Conservation (phyloP, 2,113 vertebrate species). For the Narcine bancroftii region DNA sequence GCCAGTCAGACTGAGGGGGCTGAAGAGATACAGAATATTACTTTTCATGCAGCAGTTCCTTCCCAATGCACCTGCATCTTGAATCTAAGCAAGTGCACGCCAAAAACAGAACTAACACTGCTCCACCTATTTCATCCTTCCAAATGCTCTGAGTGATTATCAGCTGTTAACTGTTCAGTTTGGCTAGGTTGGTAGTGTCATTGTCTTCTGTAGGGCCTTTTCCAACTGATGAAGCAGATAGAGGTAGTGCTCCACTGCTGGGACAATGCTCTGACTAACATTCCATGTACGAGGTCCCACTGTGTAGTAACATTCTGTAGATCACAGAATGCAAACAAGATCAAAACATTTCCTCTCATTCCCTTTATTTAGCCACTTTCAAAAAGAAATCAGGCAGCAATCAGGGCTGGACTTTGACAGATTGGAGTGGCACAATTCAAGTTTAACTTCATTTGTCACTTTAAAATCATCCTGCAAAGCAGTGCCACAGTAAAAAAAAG, state of each 20-base stretch:
- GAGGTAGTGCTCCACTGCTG: background rate
- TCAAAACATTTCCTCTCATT: background rate
- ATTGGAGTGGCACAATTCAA: no score
- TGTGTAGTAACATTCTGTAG: no score
- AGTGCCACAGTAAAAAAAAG: no score
- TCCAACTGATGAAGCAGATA: background rate
- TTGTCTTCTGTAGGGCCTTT: background rate
- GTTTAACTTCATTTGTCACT: no score
- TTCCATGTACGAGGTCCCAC: background rate
- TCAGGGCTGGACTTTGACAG: background rate
- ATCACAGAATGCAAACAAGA: background rate
- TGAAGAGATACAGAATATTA: slow-evolving; percentile 50
- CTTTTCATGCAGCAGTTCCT: background rate
- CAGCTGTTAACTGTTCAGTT: background rate
- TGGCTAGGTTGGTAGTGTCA: background rate
- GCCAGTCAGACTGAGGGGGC: slow-evolving; percentile 81
- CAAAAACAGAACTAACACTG: background rate
- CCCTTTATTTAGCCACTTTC: background rate
- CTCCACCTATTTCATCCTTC: background rate
- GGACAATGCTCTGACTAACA: background rate
- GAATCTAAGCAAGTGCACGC: background rate
- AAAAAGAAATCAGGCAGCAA: background rate
- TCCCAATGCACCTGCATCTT: background rate
- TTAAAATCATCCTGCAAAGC: no score
- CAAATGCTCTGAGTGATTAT: background rate